Conservation (phyloP, 2,113 vertebrate species). For the Protomyctophum bolini region DNA sequence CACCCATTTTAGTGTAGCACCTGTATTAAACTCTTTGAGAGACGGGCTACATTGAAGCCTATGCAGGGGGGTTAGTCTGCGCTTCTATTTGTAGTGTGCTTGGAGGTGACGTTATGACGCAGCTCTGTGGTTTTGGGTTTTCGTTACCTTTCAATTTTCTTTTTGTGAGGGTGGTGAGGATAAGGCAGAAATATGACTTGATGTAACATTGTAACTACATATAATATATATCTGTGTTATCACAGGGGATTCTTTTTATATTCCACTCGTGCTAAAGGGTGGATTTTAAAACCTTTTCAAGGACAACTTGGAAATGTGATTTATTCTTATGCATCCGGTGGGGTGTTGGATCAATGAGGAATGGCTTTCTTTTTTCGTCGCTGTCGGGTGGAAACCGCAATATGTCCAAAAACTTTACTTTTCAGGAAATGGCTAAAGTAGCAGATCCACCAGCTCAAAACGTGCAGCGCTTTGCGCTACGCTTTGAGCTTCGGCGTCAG, state of each 20-base stretch:
- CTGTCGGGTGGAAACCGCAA: too few species aligned
- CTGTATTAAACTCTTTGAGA: slow-evolving; percentile 18
- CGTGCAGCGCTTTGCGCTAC: too few species aligned
- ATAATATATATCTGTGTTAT: slow-evolving; percentile 57
- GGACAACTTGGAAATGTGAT: slow-evolving; percentile 48
- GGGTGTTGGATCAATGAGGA: slow-evolving; percentile 30
- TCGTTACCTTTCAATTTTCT: slow-evolving; percentile 25
- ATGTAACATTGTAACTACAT: slow-evolving; percentile 58
- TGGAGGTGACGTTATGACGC: slow-evolving; percentile 24
- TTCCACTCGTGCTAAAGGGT: slow-evolving; percentile 52
- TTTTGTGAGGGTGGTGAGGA: slow-evolving; percentile 32
- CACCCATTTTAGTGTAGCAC: too few species aligned
- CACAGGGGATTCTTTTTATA: slow-evolving; percentile 58
- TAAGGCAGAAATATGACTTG: slow-evolving; percentile 44
- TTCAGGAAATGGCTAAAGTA: too few species aligned
- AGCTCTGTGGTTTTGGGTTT: slow-evolving; percentile 24
- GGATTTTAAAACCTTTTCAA: slow-evolving; percentile 57
- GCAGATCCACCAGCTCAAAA: too few species aligned
- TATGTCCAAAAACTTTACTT: too few species aligned
- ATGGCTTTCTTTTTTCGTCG: slow-evolving; percentile 12
- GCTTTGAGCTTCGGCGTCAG: too few species aligned
- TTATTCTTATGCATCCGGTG: slow-evolving; percentile 41
- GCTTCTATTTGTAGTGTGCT: slow-evolving; percentile 53
- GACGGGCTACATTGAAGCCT: slow-evolving; percentile 50
- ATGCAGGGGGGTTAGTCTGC: slow-evolving; percentile 33